These are phyloP conservation scores for Glyptemys insculpta DNA, from an alignment of 2,797 vertebrate species.

Conservation along the genomic window DNA sequence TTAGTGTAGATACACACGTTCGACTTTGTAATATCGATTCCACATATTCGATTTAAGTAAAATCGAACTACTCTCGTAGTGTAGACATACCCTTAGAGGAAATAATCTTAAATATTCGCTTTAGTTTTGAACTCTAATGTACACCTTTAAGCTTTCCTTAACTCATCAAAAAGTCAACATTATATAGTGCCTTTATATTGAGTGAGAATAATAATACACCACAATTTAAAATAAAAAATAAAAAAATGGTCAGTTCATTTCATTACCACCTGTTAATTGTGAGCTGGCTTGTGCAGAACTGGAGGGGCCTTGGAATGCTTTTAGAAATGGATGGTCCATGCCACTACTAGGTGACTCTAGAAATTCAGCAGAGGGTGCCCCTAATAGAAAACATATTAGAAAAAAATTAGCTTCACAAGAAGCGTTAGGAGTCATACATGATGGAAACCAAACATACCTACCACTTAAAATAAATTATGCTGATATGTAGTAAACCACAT, in stretches of 20 bases:
- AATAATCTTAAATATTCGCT: neutral
- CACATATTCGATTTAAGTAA: too few relatives aligned
- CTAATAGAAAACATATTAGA: constrained; percentile 65
- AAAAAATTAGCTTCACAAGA: neutral
- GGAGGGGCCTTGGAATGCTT: constrained; percentile 67
- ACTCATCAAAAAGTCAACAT: neutral
- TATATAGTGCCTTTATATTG: neutral
- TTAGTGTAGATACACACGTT: too few relatives aligned
- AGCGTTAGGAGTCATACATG: neutral
- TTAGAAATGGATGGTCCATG: constrained; percentile 80
- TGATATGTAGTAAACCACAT: neutral
- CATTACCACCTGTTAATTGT: constrained; percentile 65
- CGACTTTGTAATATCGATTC: too few relatives aligned
- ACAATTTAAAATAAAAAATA: neutral
- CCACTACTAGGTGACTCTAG: constrained; percentile 71
- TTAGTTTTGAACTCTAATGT: neutral
- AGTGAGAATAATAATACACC: neutral
- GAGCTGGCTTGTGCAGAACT: constrained; percentile 51
- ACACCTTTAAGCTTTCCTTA: neutral
- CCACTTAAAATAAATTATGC: neutral
- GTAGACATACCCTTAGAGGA: too few relatives aligned
- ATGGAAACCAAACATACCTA: neutral
- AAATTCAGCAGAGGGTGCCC: constrained; percentile 73
- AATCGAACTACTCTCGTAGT: too few relatives aligned
- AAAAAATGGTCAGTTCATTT: neutral